Percentiles rank a stretch among this genome's conserved stretches.
These are phyloP conservation scores for Lymantria dispar DNA, from an alignment of 2,888 invertebrate genomes.

Conservation along the genomic window DNA sequence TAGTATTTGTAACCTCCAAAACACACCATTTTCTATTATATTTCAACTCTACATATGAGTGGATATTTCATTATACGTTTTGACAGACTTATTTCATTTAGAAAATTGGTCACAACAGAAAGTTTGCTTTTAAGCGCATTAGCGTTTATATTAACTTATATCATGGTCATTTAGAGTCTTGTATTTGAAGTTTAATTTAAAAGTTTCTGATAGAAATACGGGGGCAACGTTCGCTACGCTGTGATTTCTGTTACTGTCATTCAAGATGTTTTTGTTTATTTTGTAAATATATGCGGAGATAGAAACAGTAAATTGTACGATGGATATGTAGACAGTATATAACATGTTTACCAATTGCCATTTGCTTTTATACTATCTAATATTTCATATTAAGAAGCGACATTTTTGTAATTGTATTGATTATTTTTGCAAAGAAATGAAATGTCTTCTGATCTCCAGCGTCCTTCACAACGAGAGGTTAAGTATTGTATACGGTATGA, in stretches of 20 bases:
- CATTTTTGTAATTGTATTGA: too few species aligned
- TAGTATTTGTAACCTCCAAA: too few species aligned
- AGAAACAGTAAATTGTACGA: neutral
- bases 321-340: neutral
- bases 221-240: conserved; percentile 39
- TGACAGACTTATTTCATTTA: conserved; percentile 50
- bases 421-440: too few species aligned
- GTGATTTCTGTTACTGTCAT: conserved; percentile 18
- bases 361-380: neutral
- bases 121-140: conserved; percentile 42
- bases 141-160: conserved; percentile 36
- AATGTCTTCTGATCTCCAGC: too few species aligned
- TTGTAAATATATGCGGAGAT: neutral
- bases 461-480: too few species aligned
- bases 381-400: too few species aligned
- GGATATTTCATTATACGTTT: too few species aligned
- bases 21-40: too few species aligned
- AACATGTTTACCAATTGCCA: neutral
- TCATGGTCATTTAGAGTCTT: conserved; percentile 44
- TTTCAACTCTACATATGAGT: too few species aligned
- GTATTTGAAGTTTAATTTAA: conserved; percentile 55
- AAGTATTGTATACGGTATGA: too few species aligned
- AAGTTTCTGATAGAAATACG: conserved; percentile 43
- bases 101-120: conserved; percentile 44
- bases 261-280: neutral